Evolutionary conservation across 1,140 invertebrate genomes (phyloP).

Genomic region (Eupristina koningsbergeri): DNA sequence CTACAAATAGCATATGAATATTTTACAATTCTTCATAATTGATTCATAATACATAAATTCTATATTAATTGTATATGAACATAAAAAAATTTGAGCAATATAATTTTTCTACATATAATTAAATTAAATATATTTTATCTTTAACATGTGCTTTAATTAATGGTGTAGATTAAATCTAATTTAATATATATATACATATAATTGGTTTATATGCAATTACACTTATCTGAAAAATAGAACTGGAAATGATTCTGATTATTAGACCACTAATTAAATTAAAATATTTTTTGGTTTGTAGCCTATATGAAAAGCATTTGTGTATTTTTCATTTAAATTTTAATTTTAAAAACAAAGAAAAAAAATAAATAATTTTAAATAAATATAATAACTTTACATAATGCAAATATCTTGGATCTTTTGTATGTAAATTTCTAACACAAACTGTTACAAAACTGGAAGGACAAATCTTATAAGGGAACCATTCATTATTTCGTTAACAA

Average conservation of each 20-base stretch:
- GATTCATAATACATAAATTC: slow-evolving; percentile 29
- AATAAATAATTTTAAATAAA: background rate
- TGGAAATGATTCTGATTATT: background rate
- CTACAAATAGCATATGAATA: background rate
- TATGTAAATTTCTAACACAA: background rate
- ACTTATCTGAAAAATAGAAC: background rate
- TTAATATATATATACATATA: background rate
- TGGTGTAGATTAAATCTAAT: background rate
- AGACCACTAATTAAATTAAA: background rate
- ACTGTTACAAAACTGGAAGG: background rate
- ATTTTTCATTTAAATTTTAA: background rate
- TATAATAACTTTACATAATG: background rate
- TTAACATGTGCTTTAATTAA: background rate
- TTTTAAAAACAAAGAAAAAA: background rate
- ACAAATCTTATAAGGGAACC: background rate
- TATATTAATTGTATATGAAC: background rate
- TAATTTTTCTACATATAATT: background rate
- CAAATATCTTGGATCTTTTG: background rate
- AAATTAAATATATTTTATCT: too few species aligned
- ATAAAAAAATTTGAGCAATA: background rate
- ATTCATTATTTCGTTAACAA: background rate
- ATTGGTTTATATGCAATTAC: background rate
- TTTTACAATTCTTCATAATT: slow-evolving; percentile 32
- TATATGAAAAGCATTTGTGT: background rate
- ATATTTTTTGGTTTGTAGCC: background rate